phyloP scores from a whole-genome alignment of 2,888 invertebrate genomes.

The Elysia crispata region DNA sequence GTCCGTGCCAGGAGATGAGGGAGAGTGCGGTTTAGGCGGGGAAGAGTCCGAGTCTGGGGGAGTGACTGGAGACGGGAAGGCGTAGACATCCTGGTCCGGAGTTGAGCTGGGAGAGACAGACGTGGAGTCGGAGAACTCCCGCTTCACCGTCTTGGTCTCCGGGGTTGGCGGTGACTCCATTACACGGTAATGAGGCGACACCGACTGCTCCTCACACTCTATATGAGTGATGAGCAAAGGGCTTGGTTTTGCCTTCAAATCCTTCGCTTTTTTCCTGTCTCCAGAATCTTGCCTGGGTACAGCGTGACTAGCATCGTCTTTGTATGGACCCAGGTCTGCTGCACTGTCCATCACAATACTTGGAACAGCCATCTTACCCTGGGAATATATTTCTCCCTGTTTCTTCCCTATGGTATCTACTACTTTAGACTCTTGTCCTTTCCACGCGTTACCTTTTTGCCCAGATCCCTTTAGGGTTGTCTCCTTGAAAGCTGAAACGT shows the following conservation, averaged over 20 bases:
- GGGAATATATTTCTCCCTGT: no score
- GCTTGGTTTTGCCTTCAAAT: constrained; percentile 69
- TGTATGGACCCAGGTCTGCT: constrained; percentile 2
- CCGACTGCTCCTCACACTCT: constrained; percentile 65
- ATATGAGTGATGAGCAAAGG: constrained; percentile 67
- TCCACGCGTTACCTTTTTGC: constrained; percentile 15
- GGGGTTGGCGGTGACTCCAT: constrained; percentile 74
- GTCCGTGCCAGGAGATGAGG: constrained; percentile 69
- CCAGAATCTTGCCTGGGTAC: constrained; percentile 62
- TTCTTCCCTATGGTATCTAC: not conserved
- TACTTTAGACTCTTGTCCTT: not conserved
- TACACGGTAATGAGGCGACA: constrained; percentile 72
- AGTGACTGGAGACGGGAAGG: constrained; percentile 73
- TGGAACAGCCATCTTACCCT: no score
- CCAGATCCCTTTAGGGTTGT: not conserved
- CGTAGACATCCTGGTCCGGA: constrained; percentile 68
- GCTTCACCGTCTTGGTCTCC: constrained; percentile 65
- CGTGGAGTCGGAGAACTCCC: constrained; percentile 71
- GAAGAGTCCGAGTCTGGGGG: constrained; percentile 74
- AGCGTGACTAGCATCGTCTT: not conserved
- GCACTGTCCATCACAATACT: not conserved
- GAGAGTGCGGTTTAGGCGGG: constrained; percentile 74
- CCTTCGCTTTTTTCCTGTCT: constrained; percentile 66
- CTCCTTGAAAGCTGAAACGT: not conserved
- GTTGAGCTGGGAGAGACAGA: constrained; percentile 71